Conservation (phyloP, 2,888 invertebrate species). For the Andrena fulva region DNA sequence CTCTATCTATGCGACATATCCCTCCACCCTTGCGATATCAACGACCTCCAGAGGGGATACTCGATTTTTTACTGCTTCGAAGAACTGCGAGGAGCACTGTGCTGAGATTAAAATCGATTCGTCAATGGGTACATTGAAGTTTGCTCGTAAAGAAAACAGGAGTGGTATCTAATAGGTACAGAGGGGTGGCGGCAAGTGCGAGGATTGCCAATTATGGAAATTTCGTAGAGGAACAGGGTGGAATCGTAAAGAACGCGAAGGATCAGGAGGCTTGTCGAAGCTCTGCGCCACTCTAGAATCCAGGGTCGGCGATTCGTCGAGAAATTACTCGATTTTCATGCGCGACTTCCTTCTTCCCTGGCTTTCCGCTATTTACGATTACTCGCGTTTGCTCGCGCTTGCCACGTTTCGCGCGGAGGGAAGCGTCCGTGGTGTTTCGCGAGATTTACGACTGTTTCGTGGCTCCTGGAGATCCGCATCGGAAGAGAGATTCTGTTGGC, state of each 20-base stretch:
- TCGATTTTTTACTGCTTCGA: neutral
- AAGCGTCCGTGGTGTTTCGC: slow-evolving; percentile 39
- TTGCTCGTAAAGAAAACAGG: slow-evolving; percentile 13
- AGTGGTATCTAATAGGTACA: slow-evolving; percentile 5
- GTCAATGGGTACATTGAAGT: slow-evolving; percentile 27
- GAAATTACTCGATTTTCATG: slow-evolving; percentile 65
- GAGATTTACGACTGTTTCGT: slow-evolving; percentile 66
- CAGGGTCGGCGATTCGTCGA: slow-evolving; percentile 3
- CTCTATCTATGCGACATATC: too few species aligned
- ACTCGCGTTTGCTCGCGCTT: slow-evolving; percentile 8
- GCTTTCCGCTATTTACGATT: neutral
- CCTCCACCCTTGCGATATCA: too few species aligned
- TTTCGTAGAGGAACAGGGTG: slow-evolving; percentile 2
- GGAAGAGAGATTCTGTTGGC: neutral
- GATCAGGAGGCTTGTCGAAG: neutral
- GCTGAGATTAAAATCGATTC: slow-evolving; percentile 37
- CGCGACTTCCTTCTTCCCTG: slow-evolving; percentile 10
- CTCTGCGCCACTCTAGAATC: neutral
- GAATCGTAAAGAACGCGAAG: slow-evolving; percentile 21
- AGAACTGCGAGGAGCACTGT: neutral
- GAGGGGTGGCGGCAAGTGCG: slow-evolving; percentile 15
- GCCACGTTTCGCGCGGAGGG: slow-evolving; percentile 24
- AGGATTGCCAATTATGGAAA: slow-evolving; percentile 46
- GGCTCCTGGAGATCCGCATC: slow-evolving; percentile 39
- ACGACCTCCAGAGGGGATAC: too few species aligned